A percentile compares a stretch with the other conserved stretches of the same genome.
These are phyloP conservation scores for Phyllostomus hastatus DNA, from an alignment of 2,113 vertebrate species.

Conservation along the genomic window DNA sequence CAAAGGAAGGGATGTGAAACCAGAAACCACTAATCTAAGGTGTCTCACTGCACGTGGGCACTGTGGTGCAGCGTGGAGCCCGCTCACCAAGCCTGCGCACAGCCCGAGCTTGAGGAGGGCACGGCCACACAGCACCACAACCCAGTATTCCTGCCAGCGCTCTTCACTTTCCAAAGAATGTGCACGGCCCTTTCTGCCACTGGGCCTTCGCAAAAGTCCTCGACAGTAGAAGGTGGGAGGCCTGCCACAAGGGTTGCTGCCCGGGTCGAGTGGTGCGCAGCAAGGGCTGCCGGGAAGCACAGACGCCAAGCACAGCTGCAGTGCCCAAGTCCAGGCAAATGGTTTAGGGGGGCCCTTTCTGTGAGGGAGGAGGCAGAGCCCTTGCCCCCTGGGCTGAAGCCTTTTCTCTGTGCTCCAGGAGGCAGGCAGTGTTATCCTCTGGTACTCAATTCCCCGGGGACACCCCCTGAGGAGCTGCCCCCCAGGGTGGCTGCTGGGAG, in stretches of 20 bases:
- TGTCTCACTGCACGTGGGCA: neutral
- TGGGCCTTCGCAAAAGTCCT: neutral
- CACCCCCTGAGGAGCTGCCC: neutral
- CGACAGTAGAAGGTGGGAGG: neutral
- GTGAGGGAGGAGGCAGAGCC: neutral
- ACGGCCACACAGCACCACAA: neutral
- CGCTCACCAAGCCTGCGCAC: neutral
- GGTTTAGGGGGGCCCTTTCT: conserved; percentile 7
- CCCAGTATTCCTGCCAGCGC: neutral
- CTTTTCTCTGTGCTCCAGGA: conserved; percentile 4
- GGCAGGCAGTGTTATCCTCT: neutral
- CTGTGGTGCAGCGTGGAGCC: neutral
- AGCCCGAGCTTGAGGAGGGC: neutral
- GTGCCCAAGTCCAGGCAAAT: neutral
- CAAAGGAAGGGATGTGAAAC: neutral
- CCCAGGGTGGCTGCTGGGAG: neutral
- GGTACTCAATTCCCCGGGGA: neutral
- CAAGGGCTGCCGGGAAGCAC: neutral
- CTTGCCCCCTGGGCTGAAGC: neutral
- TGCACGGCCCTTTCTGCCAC: neutral
- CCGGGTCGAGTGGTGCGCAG: neutral
- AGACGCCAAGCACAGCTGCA: conserved; percentile 31
- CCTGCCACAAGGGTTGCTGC: neutral
- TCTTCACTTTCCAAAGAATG: conserved; percentile 3
- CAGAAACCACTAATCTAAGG: neutral